Evolutionary conservation across 2,113 vertebrate genomes (phyloP).

Genomic region (Gymnogyps californianus): DNA sequence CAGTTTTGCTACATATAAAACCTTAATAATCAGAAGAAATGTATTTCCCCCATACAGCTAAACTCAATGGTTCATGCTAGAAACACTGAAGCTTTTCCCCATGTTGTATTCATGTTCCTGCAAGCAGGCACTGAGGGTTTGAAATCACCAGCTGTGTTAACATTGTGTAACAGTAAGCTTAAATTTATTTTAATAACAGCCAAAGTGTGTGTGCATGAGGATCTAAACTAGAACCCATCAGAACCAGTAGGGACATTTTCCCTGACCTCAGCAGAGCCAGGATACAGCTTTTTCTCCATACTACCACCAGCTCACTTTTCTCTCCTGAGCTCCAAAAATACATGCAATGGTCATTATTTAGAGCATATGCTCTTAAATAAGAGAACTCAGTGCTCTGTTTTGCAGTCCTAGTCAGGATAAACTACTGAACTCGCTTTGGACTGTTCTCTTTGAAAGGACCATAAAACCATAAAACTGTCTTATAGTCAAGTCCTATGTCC

Average conservation of each 20-base stretch:
- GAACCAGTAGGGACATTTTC: background rate
- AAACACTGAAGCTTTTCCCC: background rate
- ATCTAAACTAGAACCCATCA: background rate
- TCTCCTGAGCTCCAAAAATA: background rate
- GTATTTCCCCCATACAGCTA: background rate
- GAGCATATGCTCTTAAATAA: background rate
- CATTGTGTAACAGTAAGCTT: background rate
- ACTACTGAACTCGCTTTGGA: background rate
- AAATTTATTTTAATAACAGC: background rate
- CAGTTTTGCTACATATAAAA: background rate
- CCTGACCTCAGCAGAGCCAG: background rate
- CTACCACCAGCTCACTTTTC: background rate
- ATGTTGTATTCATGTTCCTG: background rate
- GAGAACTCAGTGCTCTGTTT: background rate
- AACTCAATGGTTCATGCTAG: background rate
- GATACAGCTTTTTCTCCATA: background rate
- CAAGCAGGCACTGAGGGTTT: background rate
- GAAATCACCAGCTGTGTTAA: background rate
- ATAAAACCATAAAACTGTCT: background rate
- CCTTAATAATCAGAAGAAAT: slow-evolving; percentile 17
- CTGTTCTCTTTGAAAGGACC: background rate
- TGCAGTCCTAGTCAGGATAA: background rate
- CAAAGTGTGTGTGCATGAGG: background rate
- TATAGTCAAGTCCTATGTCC: background rate
- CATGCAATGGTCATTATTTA: background rate